Base-by-base conservation (phyloP, 2,888 invertebrate species). In the Cephus rjabovi region DNA sequence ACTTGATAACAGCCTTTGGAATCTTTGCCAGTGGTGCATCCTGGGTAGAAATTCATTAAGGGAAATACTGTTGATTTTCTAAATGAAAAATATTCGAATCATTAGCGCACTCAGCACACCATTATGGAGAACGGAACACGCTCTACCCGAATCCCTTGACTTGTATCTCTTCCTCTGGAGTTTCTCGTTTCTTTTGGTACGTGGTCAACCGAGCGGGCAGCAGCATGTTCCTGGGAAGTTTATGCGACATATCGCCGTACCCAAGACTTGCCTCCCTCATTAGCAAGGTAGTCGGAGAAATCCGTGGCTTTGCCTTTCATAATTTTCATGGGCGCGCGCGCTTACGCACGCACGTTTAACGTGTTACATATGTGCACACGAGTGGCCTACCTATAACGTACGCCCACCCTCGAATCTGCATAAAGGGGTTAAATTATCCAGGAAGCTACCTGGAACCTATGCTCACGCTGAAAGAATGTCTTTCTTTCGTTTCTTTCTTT, bases 371-470 rank as follows among this genome's bases (percentile, higher is more conserved):
- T 56, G 56, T 56, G 56, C 56, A 56, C 56, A 56, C 56, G 2
- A 56, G 56, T 56, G 56, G 56, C 56, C 56, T 56, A 56, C 23
- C 56, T 56, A 79, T 79, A 82, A 82, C 82, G 77, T 79, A 83
- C 84, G 82, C 82, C 85, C 80, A 81, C 79, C 75, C 68, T 75
- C 78, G 83, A 83, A 81, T 83, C 82, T 79, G 76, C 78, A 82
- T 80, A 83, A 86, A 84, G 83, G 83, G 56, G 80, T 80, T 74
- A 82, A 87, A 88, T 87, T 87, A 88, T 84, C 83, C 86, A 81
- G 86, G 83, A 87, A 86, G 80, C 80, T 79, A 80, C 75, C 76
- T 76, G 79, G 76, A 84, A 83, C 79, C 83, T 81, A 82, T 83
- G 84, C 84, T 87, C 83, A 80, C 77, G 81, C 80, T 78, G 76